Conservation (phyloP, 2,113 vertebrate genomes). For the Fulmarus glacialis region DNA sequence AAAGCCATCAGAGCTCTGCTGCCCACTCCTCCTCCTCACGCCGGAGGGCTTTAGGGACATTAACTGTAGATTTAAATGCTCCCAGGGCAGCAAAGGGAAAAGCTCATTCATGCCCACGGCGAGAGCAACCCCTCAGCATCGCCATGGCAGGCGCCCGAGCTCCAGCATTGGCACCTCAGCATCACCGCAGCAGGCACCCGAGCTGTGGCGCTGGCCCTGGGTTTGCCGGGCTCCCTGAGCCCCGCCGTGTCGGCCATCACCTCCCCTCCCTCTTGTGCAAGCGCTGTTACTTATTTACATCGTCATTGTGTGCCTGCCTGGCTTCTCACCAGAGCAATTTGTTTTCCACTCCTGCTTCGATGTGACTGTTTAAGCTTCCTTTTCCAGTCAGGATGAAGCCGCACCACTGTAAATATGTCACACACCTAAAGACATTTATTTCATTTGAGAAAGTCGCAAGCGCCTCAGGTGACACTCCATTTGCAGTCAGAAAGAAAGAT, state of each 20-base stretch:
- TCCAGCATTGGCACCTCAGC: not conserved
- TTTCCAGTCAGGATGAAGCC: not conserved
- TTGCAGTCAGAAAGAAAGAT: not conserved
- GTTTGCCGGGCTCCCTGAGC: not conserved
- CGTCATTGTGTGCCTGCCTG: not conserved
- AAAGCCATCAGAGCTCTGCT: not conserved
- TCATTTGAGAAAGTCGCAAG: not conserved
- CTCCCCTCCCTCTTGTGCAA: not conserved
- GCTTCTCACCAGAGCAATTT: not conserved
- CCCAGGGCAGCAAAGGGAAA: not conserved
- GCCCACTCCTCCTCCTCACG: not conserved
- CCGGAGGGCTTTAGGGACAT: rapidly evolving
- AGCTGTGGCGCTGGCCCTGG: not conserved
- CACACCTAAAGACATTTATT: not conserved
- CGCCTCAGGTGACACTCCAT: not conserved
- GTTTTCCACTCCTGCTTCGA: rapidly evolving
- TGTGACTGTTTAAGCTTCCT: not conserved
- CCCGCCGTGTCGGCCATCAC: not conserved
- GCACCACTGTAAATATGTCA: not conserved
- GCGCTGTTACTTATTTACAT: not conserved
- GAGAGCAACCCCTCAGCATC: not conserved
- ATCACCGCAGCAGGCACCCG: rapidly evolving
- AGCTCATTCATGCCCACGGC: rapidly evolving
- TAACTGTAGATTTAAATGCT: not conserved
- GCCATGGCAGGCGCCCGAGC: not conserved